phyloP scores from a whole-genome alignment of 1,140 invertebrate genomes.

The Polypedilum vanderplanki region DNA sequence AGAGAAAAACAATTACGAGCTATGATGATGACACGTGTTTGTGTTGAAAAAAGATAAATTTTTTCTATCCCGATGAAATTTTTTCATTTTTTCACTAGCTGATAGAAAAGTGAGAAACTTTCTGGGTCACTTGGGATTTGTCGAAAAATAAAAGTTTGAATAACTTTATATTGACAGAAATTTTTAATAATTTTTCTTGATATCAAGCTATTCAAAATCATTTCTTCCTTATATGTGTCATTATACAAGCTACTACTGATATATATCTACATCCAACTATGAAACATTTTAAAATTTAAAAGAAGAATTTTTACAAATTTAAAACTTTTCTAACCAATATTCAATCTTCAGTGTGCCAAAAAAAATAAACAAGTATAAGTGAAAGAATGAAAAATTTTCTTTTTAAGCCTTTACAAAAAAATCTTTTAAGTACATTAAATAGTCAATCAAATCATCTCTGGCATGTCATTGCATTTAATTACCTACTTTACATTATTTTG shows the following conservation, averaged over 20 bases:
- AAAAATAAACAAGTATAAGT: background rate
- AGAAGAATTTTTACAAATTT: background rate
- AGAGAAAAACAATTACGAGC: background rate
- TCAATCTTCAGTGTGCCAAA: slow-evolving; percentile 2
- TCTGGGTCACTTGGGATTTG: background rate
- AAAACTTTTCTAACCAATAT: background rate
- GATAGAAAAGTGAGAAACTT: background rate
- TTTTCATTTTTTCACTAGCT: no score
- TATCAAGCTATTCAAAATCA: background rate
- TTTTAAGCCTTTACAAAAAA: no score
- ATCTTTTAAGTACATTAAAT: no score
- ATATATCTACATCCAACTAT: background rate
- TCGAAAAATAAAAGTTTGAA: background rate
- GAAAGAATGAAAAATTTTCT: no score
- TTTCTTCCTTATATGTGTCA: background rate
- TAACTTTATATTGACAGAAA: background rate
- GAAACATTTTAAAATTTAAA: background rate
- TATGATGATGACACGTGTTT: no score
- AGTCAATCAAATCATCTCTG: slow-evolving; percentile 3
- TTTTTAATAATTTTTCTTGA: background rate
- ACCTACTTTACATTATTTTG: background rate
- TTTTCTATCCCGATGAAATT: no score
- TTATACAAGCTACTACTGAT: no score
- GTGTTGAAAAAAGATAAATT: no score
- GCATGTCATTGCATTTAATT: slow-evolving; percentile 13